Percentiles rank a stretch among this genome's conserved stretches.
These are phyloP conservation scores for Eulacestoma nigropectus DNA, from an alignment of 2,113 vertebrate species.

Conservation along the genomic window DNA sequence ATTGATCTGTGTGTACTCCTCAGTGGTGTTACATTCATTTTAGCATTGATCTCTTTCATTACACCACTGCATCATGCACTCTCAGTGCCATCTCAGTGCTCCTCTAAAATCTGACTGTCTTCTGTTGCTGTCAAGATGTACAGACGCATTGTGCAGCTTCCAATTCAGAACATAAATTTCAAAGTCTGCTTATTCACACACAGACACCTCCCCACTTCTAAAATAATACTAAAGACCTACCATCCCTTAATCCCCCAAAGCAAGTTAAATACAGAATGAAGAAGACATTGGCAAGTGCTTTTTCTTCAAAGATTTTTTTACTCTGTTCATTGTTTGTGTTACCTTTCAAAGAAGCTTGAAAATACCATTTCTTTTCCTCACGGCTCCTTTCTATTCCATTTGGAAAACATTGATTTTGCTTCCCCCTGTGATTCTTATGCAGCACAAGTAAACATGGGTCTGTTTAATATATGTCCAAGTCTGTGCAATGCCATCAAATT, in stretches of 20 bases:
- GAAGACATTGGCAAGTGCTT: not conserved
- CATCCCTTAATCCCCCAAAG: not conserved
- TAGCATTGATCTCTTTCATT: constrained; percentile 66
- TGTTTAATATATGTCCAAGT: constrained; percentile 58
- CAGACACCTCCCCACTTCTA: not conserved
- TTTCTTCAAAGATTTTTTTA: not conserved
- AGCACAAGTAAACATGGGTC: constrained; percentile 39
- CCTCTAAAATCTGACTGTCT: not conserved
- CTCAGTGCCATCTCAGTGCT: constrained; percentile 25
- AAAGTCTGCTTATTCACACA: not conserved
- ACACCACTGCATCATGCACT: constrained; percentile 41
- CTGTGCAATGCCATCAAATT: constrained; percentile 46
- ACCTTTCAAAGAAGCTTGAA: constrained; percentile 53
- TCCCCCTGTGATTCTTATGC: constrained; percentile 42
- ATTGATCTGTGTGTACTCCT: constrained; percentile 64
- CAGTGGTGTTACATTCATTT: constrained; percentile 55
- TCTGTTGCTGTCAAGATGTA: constrained; percentile 6
- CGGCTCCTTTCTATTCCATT: constrained; percentile 40
- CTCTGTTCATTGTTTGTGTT: constrained; percentile 13
- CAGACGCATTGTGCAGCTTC: not conserved
- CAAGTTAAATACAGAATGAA: not conserved
- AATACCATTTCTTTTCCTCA: constrained; percentile 51
- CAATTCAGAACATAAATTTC: not conserved
- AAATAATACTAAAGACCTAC: not conserved
- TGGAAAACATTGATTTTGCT: constrained; percentile 60